Percentiles rank a stretch among this genome's conserved stretches.
Evolutionary conservation across 2,113 vertebrate genomes (phyloP).

Genomic region (Tetrax tetrax): DNA sequence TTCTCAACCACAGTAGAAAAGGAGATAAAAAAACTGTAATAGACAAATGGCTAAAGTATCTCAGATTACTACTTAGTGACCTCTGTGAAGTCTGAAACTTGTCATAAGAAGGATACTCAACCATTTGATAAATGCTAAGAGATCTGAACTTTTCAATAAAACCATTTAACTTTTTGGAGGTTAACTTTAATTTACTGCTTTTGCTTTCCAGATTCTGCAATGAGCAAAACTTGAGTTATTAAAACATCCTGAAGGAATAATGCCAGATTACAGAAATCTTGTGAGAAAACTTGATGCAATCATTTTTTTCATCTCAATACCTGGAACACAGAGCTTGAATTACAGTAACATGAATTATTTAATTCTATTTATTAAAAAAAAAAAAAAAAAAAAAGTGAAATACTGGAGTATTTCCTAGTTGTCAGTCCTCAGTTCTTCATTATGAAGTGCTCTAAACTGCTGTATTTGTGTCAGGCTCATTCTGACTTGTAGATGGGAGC

Average conservation of each 20-base stretch:
- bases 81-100: neutral
- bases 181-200: neutral
- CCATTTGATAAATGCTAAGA: neutral
- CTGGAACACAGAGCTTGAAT: neutral
- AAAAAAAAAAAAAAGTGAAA: neutral
- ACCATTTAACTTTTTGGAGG: neutral
- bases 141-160: neutral
- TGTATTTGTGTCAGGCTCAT: neutral
- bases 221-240: neutral
- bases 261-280: neutral
- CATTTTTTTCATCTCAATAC: neutral
- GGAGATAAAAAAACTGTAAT: neutral
- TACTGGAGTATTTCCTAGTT: neutral
- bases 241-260: neutral
- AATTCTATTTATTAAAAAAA: neutral
- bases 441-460: neutral
- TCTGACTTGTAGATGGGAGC: neutral
- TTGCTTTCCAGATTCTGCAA: neutral
- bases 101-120: neutral
- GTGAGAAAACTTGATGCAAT: neutral
- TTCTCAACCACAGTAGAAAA: neutral
- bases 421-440: neutral
- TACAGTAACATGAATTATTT: neutral
- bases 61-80: neutral
- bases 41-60: neutral